Conservation (phyloP, 2,797 vertebrate species). For the Linurgus olivaceus region DNA sequence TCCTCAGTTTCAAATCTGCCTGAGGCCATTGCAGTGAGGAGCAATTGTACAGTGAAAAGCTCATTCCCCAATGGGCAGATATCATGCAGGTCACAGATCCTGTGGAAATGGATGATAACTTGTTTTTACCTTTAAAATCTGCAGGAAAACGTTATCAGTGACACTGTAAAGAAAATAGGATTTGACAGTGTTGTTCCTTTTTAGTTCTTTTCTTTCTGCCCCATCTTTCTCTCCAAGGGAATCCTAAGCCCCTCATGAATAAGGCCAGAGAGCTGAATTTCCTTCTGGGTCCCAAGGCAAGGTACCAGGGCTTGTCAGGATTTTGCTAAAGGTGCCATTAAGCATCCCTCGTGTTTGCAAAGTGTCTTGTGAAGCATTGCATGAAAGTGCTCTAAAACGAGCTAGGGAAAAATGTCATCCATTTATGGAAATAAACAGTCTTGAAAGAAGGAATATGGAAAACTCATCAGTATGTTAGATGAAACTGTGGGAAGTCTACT, state of each 20-base stretch:
- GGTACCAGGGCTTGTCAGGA: not conserved
- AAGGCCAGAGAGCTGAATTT: not conserved
- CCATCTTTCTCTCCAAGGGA: not conserved
- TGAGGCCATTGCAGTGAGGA: not conserved
- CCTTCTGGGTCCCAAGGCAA: not conserved
- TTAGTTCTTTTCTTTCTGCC: not conserved
- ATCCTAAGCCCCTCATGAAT: not conserved
- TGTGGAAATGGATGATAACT: not conserved
- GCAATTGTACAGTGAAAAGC: not conserved
- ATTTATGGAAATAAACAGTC: not conserved
- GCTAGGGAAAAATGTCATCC: not conserved
- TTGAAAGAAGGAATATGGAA: not conserved
- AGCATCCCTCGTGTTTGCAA: not conserved
- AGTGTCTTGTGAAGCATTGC: not conserved
- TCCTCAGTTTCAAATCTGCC: constrained; percentile 14
- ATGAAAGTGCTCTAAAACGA: not conserved
- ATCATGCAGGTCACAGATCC: not conserved
- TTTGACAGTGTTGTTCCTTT: not conserved
- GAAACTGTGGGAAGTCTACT: not conserved
- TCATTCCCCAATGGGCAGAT: not conserved
- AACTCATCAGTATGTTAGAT: not conserved
- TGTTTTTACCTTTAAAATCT: constrained; percentile 1
- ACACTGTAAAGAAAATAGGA: not conserved
- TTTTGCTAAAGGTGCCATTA: not conserved
- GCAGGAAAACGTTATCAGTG: not conserved